Conservation (phyloP, 2,113 vertebrate genomes). For the Condylura cristata region DNA sequence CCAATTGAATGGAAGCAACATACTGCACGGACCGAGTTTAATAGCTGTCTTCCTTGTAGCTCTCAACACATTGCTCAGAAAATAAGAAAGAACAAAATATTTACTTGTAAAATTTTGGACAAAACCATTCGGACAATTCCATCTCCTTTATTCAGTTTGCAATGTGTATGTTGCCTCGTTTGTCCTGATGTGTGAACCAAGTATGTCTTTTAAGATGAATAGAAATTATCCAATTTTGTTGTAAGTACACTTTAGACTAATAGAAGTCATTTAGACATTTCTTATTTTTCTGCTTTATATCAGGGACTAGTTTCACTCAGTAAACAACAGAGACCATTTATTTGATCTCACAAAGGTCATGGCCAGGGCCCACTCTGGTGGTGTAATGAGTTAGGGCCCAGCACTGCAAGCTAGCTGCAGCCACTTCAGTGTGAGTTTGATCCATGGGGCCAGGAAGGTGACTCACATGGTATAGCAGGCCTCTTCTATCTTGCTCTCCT, state of each 20-base stretch:
- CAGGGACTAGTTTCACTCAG: no score
- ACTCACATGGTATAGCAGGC: no score
- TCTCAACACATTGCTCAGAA: not conserved
- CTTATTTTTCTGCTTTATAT: not conserved
- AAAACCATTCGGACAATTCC: not conserved
- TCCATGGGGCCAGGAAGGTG: no score
- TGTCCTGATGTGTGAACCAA: not conserved
- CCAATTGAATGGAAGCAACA: no score
- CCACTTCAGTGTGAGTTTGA: no score
- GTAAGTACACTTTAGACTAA: no score
- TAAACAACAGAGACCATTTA: not conserved
- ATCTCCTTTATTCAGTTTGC: not conserved
- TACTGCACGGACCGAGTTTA: no score
- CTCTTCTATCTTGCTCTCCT: no score
- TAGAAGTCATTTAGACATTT: not conserved
- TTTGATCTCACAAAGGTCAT: not conserved
- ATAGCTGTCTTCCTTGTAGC: not conserved
- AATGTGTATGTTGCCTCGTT: not conserved
- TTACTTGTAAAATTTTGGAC: not conserved
- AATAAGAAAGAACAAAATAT: not conserved
- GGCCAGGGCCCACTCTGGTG: no score
- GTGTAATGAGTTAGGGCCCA: no score
- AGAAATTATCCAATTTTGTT: not conserved
- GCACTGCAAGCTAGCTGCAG: no score
- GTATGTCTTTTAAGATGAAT: not conserved